These are phyloP conservation scores for Brachionus plicatilis DNA, from an alignment of 1,140 invertebrate genomes.

Conservation along the genomic window DNA sequence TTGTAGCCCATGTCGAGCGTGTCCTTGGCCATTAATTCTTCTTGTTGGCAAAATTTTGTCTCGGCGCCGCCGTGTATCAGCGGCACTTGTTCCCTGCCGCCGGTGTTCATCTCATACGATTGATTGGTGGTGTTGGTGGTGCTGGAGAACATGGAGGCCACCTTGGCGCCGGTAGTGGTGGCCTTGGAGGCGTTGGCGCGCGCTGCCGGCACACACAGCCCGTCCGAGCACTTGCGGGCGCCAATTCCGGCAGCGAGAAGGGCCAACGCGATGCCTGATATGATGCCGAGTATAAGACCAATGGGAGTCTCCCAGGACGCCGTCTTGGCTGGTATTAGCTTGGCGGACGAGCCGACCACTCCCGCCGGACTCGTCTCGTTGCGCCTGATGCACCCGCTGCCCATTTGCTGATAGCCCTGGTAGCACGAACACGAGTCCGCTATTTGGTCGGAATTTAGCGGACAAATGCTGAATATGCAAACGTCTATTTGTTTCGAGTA, in stretches of 20 bases:
- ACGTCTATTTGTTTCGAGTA: neutral
- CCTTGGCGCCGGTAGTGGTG: neutral
- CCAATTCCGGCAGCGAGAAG: slow-evolving; percentile 6
- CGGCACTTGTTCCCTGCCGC: slow-evolving; percentile 1
- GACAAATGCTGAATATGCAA: slow-evolving; percentile 32
- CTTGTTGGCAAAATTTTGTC: slow-evolving; percentile 3
- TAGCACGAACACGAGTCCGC: slow-evolving; percentile 27
- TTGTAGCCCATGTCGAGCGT: slow-evolving; percentile 11
- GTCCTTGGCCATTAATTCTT: slow-evolving; percentile 30
- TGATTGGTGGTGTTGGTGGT: slow-evolving; percentile 28
- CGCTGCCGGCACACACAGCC: neutral
- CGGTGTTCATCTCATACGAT: slow-evolving; percentile 11
- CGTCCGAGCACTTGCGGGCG: slow-evolving; percentile 26
- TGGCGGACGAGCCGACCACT: neutral
- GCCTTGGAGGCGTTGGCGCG: neutral
- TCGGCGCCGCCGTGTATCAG: neutral
- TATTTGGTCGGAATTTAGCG: slow-evolving; percentile 39
- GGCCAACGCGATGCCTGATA: slow-evolving; percentile 29
- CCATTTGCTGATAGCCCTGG: neutral
- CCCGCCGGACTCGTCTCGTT: neutral
- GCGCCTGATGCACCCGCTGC: neutral
- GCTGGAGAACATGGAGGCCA: neutral
- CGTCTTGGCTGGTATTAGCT: slow-evolving; percentile 11
- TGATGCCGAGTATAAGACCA: slow-evolving; percentile 20
- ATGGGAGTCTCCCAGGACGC: neutral